Evolutionary conservation across 2,113 vertebrate species (phyloP), one percentile per base, ranked within the genome.

Genomic region (Poicephalus meyeri): DNA sequence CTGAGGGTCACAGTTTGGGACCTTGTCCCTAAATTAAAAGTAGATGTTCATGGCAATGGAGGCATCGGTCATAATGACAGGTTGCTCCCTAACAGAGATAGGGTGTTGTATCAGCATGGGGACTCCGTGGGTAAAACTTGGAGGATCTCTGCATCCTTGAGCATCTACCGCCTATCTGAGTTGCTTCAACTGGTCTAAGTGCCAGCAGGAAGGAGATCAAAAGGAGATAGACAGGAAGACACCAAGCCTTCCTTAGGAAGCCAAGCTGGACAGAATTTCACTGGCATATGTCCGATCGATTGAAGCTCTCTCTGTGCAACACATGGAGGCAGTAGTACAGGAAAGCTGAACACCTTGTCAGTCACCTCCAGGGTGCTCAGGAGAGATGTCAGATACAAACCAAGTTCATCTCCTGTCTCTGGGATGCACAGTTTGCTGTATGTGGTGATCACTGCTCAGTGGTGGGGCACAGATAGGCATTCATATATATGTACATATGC

Each of bases 241-340:
- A 28, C 17, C 31, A 23, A 66, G 35, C 24, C 14, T 91, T 88
- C 33, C 56, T 65, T 16, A 56, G 64, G 80, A 96, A 77, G 46
- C 25, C 14, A 53, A 49, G 33, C 20, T 42, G 69, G 53, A 58
- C 68, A 55, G 16, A n/a, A 37, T 35, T 72, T 69, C 58, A 7
- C 20, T 39, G 55, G 8, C 8, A 0, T n/a, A 41, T 3, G 0
- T 44, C 19, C 0, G 2, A 2, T 8, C 1, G 1, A 2, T 5
- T 33, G 58, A 69, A 86, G 44, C 16, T 77, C 28, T 73, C 1
- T 69, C 21, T 41, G 19, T 7, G 31, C 35, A 55, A 50, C 25
- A 31, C 35, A 20, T 7, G 17, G 50, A 90, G 66, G 31, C 35
- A 69, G 41, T 10, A n/a, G 33, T 80, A 15, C 61, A 37, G 44